phyloP scores from a whole-genome alignment of 2,797 vertebrate species.

The Gallirallus australis region DNA sequence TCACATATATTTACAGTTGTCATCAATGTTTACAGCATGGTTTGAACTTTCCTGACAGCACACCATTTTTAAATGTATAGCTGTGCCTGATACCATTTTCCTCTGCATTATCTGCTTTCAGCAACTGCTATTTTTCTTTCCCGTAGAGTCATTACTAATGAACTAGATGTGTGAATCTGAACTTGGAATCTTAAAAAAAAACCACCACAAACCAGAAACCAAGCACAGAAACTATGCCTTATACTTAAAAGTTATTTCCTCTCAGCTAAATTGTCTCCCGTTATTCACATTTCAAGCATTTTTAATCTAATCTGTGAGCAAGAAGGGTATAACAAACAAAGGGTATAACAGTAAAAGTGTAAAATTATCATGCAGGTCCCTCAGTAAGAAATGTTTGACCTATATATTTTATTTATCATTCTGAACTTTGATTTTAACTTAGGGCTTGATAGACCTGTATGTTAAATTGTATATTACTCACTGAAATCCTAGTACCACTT shows the following conservation, averaged over 20 bases:
- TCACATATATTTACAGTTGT: neutral
- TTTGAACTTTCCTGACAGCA: neutral
- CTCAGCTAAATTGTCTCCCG: neutral
- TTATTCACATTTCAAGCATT: neutral
- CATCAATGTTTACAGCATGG: neutral
- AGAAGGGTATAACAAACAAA: neutral
- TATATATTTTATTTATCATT: neutral
- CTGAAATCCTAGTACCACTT: neutral
- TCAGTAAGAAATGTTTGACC: neutral
- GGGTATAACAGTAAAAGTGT: neutral
- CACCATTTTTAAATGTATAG: neutral
- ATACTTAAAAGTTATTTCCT: neutral
- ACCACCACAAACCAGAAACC: neutral
- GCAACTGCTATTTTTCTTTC: neutral
- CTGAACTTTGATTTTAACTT: neutral
- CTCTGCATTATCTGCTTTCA: neutral
- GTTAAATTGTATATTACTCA: neutral
- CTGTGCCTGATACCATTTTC: neutral
- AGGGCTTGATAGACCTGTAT: neutral
- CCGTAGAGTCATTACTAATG: neutral
- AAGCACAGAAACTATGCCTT: neutral
- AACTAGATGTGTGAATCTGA: neutral
- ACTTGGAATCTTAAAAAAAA: neutral
- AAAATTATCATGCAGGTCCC: neutral
- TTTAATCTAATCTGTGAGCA: neutral